Base-by-base conservation (phyloP, 2,113 vertebrate genomes). In the Nothoprocta perdicaria region DNA sequence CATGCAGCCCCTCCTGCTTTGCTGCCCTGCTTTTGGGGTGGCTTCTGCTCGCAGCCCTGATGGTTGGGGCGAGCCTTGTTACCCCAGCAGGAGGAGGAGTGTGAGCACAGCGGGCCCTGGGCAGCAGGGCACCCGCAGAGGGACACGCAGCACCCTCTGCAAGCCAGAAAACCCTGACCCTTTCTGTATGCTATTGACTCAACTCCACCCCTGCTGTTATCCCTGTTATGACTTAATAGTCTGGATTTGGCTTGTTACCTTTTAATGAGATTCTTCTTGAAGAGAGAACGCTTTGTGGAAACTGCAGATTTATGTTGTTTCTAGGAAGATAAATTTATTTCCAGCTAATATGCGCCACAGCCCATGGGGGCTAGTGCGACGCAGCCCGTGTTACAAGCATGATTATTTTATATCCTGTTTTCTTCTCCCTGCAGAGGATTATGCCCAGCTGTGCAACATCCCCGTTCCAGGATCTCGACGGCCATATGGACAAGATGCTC, bases 381-480 rank as follows among this genome's bases (percentile, higher is more conserved):
- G 63, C 90, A 80, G 89, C 40, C 91, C 88, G 73, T 73, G 63
- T 95, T 95, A 82, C 65, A 78, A 94, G 84, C 69, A 45, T 91
- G 71, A 88, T 95, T 93, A 76, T 91, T 95, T 82, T 83, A 43
- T 89, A 83, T 95, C 68, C 77, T 83, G 33, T 95, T 96, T 92
- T 93, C 75, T 84, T 71, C 83, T 88, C 50, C 50, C 68, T 67
- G 19, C 88, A 99, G 99, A 98, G 62, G 98, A 98, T 96, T 99
- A 98, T 43, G 98, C 98, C 55, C 96, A 97, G 93, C 98, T 99
- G 97, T 99, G 99, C 94, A 99, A 99, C 95, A 97, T 99, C 94
- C 98, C 97, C 0, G 53, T 97, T 61, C 92, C 97, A 8, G 98
- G 97, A n/a, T 97, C 95, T 58, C 96, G 95, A 43, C 97, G 87